phyloP scores from a whole-genome alignment of 35 echinoderm and acorn worm species.

The Lytechinus variegatus region DNA sequence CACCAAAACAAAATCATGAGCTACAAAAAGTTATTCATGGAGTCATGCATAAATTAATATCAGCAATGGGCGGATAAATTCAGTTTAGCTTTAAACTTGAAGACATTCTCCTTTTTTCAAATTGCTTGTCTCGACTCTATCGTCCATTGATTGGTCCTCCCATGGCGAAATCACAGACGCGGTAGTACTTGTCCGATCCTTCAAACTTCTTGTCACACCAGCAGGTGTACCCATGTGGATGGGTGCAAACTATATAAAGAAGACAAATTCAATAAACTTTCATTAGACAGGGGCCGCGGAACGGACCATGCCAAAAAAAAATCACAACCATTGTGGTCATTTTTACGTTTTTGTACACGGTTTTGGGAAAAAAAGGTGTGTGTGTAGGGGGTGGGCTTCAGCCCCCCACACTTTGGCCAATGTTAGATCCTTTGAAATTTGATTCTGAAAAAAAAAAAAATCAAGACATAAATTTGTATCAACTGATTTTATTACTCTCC shows the following conservation, averaged over 20 bases:
- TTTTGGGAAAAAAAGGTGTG: too few relatives aligned
- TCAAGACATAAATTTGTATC: too few relatives aligned
- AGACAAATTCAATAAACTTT: not conserved
- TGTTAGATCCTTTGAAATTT: too few relatives aligned
- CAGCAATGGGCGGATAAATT: not conserved
- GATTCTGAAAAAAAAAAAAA: too few relatives aligned
- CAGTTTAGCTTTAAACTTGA: not conserved
- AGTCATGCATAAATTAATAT: not conserved
- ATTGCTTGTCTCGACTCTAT: not conserved
- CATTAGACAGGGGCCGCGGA: too few relatives aligned
- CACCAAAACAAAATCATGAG: too few relatives aligned
- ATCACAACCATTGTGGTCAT: not conserved
- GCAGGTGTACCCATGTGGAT: not conserved
- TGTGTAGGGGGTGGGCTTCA: too few relatives aligned
- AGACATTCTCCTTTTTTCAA: not conserved
- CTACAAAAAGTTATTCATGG: not conserved
- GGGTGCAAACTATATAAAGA: not conserved
- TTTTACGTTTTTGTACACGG: not conserved
- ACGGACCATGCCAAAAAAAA: too few relatives aligned
- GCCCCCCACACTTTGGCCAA: too few relatives aligned
- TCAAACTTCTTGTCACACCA: not conserved
- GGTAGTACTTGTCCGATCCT: not conserved
- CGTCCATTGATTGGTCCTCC: not conserved
- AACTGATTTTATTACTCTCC: too few relatives aligned
- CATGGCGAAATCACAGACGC: not conserved